Percentiles rank a stretch among this genome's conserved stretches.
Conservation (phyloP, 1,140 invertebrate species). For the Hyles euphorbiae region DNA sequence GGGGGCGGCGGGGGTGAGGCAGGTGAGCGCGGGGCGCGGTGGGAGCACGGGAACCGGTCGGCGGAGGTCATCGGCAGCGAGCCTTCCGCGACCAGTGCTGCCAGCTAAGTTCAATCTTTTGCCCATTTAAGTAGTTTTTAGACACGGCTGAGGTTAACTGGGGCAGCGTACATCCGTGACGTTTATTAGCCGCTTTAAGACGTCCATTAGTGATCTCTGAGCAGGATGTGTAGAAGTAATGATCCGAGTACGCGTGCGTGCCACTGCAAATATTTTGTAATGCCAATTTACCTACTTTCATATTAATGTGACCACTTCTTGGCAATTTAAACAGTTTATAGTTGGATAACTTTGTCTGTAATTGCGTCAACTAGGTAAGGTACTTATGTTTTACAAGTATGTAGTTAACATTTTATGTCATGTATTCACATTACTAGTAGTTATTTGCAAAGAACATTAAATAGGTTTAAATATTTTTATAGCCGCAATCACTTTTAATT, state of each 20-base stretch:
- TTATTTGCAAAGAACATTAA: no score
- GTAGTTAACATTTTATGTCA: no score
- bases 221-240: constrained; percentile 21
- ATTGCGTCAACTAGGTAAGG: no score
- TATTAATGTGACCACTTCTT: not conserved
- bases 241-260: constrained; percentile 5
- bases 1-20: constrained; percentile 27
- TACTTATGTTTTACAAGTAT: no score
- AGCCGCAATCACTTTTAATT: no score
- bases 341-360: no score
- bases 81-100: constrained; percentile 66
- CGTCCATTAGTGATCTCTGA: constrained; percentile 26
- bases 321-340: not conserved
- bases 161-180: constrained; percentile 32
- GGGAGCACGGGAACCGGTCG: constrained; percentile 57
- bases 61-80: constrained; percentile 69
- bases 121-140: constrained; percentile 56
- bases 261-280: not conserved
- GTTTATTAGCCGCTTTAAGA: constrained; percentile 35
- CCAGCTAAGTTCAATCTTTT: constrained; percentile 42
- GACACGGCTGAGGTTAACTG: constrained; percentile 40
- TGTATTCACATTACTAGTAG: no score
- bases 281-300: not conserved
- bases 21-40: constrained; percentile 20
- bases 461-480: no score